These are phyloP conservation scores for Paramormyrops kingsleyae DNA, from an alignment of 2,113 vertebrate genomes.

Conservation along the genomic window DNA sequence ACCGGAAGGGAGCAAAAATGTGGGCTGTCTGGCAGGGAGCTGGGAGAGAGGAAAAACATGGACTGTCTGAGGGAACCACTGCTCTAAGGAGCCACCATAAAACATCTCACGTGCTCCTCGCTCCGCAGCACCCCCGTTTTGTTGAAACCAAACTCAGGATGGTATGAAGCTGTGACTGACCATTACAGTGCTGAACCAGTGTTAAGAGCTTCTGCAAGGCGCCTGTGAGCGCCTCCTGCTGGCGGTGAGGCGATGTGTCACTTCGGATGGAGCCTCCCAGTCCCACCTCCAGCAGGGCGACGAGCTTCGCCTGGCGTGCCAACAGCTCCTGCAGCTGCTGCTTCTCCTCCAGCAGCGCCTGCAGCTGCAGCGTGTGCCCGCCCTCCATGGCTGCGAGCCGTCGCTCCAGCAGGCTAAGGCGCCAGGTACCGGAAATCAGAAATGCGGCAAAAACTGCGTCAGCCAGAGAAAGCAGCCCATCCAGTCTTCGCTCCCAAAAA, in stretches of 20 bases:
- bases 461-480: not conserved
- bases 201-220: constrained; percentile 59
- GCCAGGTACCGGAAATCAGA: not conserved
- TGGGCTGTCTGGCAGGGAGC: no score
- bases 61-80: not conserved
- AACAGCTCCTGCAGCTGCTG: constrained; percentile 60
- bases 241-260: constrained; percentile 60
- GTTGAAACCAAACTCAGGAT: not conserved
- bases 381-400: constrained; percentile 60
- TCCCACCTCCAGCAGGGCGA: constrained; percentile 59
- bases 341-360: constrained; percentile 58
- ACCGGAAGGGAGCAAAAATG: no score
- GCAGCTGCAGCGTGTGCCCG: constrained; percentile 54
- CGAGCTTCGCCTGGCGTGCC: constrained; percentile 55
- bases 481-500: not conserved
- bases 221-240: constrained; percentile 59
- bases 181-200: constrained; percentile 60
- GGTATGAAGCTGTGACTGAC: constrained; percentile 43
- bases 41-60: not conserved
- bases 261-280: constrained; percentile 55
- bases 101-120: not conserved
- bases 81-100: not conserved
- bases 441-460: not conserved
- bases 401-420: constrained; percentile 61
- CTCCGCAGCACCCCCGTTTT: not conserved